These are phyloP conservation scores for Aphelenchoides fujianensis DNA, from an alignment of 1,140 invertebrate species.

Conservation along the genomic window DNA sequence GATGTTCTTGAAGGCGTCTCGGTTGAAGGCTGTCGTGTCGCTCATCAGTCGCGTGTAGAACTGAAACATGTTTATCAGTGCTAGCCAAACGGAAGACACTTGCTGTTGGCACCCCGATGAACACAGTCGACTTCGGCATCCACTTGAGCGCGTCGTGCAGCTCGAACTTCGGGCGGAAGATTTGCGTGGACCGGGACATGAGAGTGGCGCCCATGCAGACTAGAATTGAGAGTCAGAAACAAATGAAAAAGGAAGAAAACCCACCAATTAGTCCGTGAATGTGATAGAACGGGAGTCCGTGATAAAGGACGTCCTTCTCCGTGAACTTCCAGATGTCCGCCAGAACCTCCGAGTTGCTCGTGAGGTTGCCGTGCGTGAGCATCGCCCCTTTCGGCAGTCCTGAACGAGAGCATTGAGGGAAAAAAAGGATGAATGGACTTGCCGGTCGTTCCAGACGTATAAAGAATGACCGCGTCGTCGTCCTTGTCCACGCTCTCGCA, in stretches of 20 bases:
- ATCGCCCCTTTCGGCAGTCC: slow-evolving; percentile 60
- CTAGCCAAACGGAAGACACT: no score
- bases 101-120: slow-evolving; percentile 62
- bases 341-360: slow-evolving; percentile 51
- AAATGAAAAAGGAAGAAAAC: no score
- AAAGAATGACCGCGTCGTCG: slow-evolving; percentile 55
- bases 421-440: background rate
- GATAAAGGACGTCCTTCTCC: slow-evolving; percentile 35
- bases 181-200: slow-evolving; percentile 50
- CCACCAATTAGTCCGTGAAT: slow-evolving; percentile 58
- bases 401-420: slow-evolving; percentile 12
- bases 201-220: no score
- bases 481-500: slow-evolving; percentile 43
- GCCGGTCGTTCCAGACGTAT: slow-evolving; percentile 60
- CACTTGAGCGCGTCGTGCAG: slow-evolving; percentile 53
- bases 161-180: slow-evolving; percentile 59
- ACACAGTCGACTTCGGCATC: slow-evolving; percentile 54
- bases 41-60: slow-evolving; percentile 51
- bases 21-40: slow-evolving; percentile 28
- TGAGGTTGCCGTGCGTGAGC: slow-evolving; percentile 54
- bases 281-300: slow-evolving; percentile 57
- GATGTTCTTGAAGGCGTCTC: slow-evolving; percentile 47
- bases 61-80: no score
- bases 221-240: no score
- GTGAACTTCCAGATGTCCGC: slow-evolving; percentile 51